These are phyloP conservation scores for Sternarchorhynchus goeldii DNA, from an alignment of 2,797 vertebrate genomes.

Conservation along the genomic window DNA sequence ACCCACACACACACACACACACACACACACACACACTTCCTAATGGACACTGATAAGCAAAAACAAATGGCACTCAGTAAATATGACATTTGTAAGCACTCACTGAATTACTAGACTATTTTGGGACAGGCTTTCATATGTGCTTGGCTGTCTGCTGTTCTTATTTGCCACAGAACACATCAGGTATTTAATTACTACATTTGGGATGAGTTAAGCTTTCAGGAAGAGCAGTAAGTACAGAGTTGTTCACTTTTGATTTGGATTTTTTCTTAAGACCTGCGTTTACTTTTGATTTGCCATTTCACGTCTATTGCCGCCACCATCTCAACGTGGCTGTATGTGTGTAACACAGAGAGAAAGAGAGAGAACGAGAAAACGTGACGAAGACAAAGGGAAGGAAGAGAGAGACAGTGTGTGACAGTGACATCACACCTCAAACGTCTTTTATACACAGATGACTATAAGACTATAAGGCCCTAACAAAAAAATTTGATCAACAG, in stretches of 20 bases:
- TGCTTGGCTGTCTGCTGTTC: not conserved
- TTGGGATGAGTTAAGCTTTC: not conserved
- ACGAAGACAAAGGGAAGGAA: too few species aligned
- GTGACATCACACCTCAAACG: too few species aligned
- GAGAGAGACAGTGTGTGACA: too few species aligned
- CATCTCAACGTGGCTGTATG: too few species aligned
- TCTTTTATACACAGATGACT: too few species aligned
- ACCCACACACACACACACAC: constrained; percentile 7
- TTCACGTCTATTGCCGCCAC: too few species aligned
- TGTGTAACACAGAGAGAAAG: too few species aligned
- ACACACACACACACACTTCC: constrained; percentile 6
- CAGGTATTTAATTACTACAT: not conserved
- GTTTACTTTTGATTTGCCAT: not conserved
- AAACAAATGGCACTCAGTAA: constrained; percentile 27
- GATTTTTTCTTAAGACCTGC: not conserved
- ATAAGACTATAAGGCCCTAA: too few species aligned
- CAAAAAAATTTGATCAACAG: too few species aligned
- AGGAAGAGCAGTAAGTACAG: not conserved
- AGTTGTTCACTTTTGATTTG: not conserved
- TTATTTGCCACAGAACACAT: too few species aligned
- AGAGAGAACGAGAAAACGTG: too few species aligned
- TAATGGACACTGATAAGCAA: constrained; percentile 26
- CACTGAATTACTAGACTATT: constrained; percentile 23
- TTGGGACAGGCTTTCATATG: not conserved
- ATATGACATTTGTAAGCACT: constrained; percentile 23